Evolutionary conservation across 2,888 invertebrate species (phyloP).

Genomic region (Chrysodeixis includens): DNA sequence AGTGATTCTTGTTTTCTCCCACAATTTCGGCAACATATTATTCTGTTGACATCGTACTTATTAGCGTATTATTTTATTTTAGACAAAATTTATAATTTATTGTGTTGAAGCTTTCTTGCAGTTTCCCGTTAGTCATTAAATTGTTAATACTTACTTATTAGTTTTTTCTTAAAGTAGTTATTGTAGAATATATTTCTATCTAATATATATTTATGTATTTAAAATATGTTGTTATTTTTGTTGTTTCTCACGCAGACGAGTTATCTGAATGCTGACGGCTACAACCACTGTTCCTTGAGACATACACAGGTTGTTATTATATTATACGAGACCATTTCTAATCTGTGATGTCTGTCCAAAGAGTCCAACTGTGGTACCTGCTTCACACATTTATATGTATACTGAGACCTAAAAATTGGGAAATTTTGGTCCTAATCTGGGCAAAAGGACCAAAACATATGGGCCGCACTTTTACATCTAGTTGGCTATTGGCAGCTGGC

Average conservation of each 20-base stretch:
- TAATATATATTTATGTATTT: conserved; percentile 10
- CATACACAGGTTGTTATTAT: conserved; percentile 71
- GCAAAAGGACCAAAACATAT: background rate
- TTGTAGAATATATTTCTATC: conserved; percentile 52
- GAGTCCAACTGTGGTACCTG: background rate
- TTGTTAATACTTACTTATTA: background rate
- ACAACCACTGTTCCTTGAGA: conserved; percentile 67
- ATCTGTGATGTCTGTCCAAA: conserved; percentile 36
- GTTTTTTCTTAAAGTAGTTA: conserved; percentile 10
- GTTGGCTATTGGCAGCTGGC: background rate
- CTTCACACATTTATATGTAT: conserved; percentile 8
- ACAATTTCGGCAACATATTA: conserved; percentile 8
- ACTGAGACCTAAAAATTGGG: background rate
- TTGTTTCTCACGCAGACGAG: conserved; percentile 83
- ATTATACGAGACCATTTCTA: conserved; percentile 31
- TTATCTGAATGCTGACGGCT: conserved; percentile 84
- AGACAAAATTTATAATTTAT: background rate
- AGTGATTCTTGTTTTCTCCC: conserved; percentile 25
- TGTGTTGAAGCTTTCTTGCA: background rate
- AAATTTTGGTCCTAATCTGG: background rate
- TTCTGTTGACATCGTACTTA: conserved; percentile 30
- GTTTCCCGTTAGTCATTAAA: background rate
- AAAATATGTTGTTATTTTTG: conserved; percentile 63
- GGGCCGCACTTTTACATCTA: background rate
- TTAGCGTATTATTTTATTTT: background rate